phyloP scores from a whole-genome alignment of 2,888 invertebrate species.

The Archaeoteleia sp. region DNA sequence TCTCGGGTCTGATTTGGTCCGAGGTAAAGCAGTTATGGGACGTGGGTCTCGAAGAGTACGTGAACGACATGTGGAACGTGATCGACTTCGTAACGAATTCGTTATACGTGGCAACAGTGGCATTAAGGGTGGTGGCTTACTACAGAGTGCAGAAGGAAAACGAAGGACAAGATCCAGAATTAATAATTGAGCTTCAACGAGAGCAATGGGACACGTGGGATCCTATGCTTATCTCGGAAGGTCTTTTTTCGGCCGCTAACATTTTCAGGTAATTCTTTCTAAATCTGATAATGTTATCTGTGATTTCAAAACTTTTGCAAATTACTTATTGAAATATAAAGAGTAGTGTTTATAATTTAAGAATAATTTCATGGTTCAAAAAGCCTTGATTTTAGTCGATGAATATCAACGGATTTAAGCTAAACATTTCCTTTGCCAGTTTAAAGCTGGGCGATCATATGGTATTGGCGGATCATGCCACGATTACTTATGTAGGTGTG shows the following conservation, averaged over 20 bases:
- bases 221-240: constrained; percentile 97
- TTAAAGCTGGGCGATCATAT: too few relatives aligned
- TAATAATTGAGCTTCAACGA: constrained; percentile 82
- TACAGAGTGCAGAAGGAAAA: constrained; percentile 92
- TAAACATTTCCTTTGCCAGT: too few relatives aligned
- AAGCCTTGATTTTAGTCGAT: too few relatives aligned
- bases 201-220: constrained; percentile 99
- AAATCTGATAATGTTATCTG: too few relatives aligned
- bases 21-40: constrained; percentile 99
- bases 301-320: too few relatives aligned
- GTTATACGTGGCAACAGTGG: constrained; percentile 96
- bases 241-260: constrained; percentile 98
- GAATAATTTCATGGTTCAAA: too few relatives aligned
- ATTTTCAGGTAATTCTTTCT: constrained; percentile 84
- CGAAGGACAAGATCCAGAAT: constrained; percentile 79
- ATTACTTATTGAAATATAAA: too few relatives aligned
- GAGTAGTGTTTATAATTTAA: too few relatives aligned
- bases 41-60: constrained; percentile 96
- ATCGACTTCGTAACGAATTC: constrained; percentile 99
- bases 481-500: too few relatives aligned
- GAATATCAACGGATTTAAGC: too few relatives aligned
- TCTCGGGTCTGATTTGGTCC: constrained; percentile 97
- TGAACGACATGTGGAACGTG: constrained; percentile 99
- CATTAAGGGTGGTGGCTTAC: constrained; percentile 94
- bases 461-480: too few relatives aligned